Conservation (phyloP, 1,140 invertebrate genomes). For the Ips typographus region DNA sequence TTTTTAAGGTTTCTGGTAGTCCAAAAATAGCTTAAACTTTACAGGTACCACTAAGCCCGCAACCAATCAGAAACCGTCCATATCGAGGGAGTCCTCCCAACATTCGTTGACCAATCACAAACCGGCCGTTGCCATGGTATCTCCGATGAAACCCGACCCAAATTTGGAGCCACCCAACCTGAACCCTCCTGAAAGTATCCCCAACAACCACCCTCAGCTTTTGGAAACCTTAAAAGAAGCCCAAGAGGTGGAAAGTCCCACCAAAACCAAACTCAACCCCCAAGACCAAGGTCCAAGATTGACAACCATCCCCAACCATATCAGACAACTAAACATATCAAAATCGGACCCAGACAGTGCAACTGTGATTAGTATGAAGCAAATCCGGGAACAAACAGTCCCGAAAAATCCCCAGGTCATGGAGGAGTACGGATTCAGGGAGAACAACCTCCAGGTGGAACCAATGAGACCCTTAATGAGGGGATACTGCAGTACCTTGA, state of each 20-base stretch:
- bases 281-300: slow-evolving; percentile 18
- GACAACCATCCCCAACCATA: slow-evolving; percentile 32
- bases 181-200: not conserved
- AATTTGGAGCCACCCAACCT: not conserved
- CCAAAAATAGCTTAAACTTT: slow-evolving; percentile 40
- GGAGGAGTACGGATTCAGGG: slow-evolving; percentile 46
- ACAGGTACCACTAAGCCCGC: slow-evolving; percentile 35
- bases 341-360: slow-evolving; percentile 19
- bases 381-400: slow-evolving; percentile 20
- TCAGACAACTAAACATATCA: slow-evolving; percentile 34
- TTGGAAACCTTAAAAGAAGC: slow-evolving; percentile 32
- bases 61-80: slow-evolving; percentile 31
- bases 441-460: slow-evolving; percentile 81
- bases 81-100: slow-evolving; percentile 46
- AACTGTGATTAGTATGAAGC: slow-evolving; percentile 23
- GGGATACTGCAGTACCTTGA: slow-evolving; percentile 76
- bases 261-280: slow-evolving; percentile 9
- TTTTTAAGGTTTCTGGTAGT: slow-evolving; percentile 16
- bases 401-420: slow-evolving; percentile 16
- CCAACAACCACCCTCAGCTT: slow-evolving; percentile 12
- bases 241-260: slow-evolving; percentile 16
- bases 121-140: slow-evolving; percentile 70
- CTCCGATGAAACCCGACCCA: slow-evolving; percentile 63
- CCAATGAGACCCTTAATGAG: slow-evolving; percentile 88
- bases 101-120: slow-evolving; percentile 48